Conservation (phyloP, 2,113 vertebrate genomes). For the Tylochromis polylepis region DNA sequence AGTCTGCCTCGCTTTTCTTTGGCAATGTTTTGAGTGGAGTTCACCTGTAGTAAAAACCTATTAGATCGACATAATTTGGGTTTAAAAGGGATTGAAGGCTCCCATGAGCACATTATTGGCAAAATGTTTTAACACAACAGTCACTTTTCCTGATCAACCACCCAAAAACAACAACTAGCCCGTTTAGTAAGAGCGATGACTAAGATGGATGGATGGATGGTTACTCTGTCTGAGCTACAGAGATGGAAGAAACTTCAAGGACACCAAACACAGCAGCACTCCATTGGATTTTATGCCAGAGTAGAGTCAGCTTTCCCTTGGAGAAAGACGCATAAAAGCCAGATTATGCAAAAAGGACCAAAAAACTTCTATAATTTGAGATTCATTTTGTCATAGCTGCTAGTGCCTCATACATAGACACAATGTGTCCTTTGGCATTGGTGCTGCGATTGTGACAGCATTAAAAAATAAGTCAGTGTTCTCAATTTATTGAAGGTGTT, state of each 20-base stretch:
- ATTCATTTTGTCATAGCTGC: neutral
- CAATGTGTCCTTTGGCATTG: neutral
- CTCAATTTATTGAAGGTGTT: neutral
- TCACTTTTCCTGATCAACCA: neutral
- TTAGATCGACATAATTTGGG: no score
- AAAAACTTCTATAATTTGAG: neutral
- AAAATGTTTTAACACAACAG: neutral
- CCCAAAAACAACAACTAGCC: neutral
- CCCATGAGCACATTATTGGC: neutral
- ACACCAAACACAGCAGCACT: neutral
- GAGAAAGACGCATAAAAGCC: neutral
- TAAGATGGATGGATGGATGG: neutral
- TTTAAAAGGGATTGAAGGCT: neutral
- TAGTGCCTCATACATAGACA: neutral
- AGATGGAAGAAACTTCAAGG: neutral
- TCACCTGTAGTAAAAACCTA: neutral
- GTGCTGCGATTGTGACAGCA: neutral
- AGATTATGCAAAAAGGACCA: neutral
- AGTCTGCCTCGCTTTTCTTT: neutral
- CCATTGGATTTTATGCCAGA: neutral
- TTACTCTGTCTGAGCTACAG: neutral
- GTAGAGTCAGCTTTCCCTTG: neutral
- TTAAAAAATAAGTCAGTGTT: neutral
- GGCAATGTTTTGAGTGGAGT: neutral
- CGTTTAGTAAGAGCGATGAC: neutral